Evolutionary conservation across 1,140 invertebrate species (phyloP).

Genomic region (Bombus balteatus): DNA sequence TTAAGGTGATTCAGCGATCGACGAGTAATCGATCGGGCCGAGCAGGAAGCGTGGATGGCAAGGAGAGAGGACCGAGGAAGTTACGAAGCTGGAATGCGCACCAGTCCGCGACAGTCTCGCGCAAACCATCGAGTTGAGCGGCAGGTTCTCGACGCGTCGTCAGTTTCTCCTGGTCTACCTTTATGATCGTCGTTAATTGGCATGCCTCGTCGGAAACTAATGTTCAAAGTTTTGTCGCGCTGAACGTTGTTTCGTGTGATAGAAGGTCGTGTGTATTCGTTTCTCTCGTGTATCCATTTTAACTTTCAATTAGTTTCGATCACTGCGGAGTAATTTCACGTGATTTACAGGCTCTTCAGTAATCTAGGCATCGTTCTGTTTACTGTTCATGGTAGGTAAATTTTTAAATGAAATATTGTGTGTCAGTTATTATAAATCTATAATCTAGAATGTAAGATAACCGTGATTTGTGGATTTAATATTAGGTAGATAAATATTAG

Average conservation of each 20-base stretch:
- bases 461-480: background rate
- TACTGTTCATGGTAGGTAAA: conserved; percentile 30
- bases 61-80: conserved; percentile 61
- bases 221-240: background rate
- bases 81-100: conserved; percentile 51
- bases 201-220: background rate
- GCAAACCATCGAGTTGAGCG: conserved; percentile 49
- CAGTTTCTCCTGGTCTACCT: conserved; percentile 16
- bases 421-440: no score
- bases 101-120: conserved; percentile 57
- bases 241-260: background rate
- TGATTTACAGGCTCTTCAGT: background rate
- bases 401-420: no score
- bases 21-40: conserved; percentile 10
- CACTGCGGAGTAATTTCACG: background rate
- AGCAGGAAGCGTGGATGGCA: conserved; percentile 53
- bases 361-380: no score
- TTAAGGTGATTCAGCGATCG: conserved; percentile 44
- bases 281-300: background rate
- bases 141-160: conserved; percentile 9
- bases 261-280: background rate
- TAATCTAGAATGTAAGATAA: background rate
- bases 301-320: background rate
- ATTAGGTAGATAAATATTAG: no score
- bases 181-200: background rate